These are phyloP conservation scores for Turritopsis rubra DNA, from an alignment of 30 jellyfish, hydroid and myxozoan genomes.

Conservation along the genomic window DNA sequence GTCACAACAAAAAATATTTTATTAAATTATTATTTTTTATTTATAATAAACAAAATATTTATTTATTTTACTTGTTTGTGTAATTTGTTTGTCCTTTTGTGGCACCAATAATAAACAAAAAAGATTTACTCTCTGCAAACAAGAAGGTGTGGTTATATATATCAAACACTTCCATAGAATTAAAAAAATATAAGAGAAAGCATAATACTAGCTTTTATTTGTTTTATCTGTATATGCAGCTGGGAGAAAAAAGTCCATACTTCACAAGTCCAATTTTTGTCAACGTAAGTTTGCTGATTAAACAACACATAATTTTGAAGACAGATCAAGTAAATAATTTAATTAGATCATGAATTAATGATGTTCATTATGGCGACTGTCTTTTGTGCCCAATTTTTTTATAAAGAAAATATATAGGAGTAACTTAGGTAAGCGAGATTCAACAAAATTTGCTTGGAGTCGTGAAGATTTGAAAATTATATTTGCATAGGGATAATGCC, in stretches of 20 bases:
- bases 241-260: neutral
- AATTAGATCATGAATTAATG: neutral
- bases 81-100: neutral
- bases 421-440: neutral
- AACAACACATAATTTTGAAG: neutral
- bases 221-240: neutral
- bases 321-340: neutral
- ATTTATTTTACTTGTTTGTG: too few species aligned
- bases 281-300: neutral
- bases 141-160: neutral
- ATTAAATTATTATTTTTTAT: too few species aligned
- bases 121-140: neutral
- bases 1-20: too few species aligned
- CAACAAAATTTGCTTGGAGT: neutral
- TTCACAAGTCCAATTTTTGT: neutral
- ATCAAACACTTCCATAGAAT: neutral
- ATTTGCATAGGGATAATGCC: too few species aligned
- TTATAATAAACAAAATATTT: too few species aligned
- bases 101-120: neutral
- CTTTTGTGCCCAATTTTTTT: neutral
- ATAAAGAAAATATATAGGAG: neutral
- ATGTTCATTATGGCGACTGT: neutral
- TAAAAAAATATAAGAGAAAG: neutral
- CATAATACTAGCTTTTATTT: neutral
- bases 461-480: too few species aligned